Percentiles rank a stretch among this genome's conserved stretches.
Conservation (phyloP, 2,888 invertebrate genomes). For the Acheta domesticus region DNA sequence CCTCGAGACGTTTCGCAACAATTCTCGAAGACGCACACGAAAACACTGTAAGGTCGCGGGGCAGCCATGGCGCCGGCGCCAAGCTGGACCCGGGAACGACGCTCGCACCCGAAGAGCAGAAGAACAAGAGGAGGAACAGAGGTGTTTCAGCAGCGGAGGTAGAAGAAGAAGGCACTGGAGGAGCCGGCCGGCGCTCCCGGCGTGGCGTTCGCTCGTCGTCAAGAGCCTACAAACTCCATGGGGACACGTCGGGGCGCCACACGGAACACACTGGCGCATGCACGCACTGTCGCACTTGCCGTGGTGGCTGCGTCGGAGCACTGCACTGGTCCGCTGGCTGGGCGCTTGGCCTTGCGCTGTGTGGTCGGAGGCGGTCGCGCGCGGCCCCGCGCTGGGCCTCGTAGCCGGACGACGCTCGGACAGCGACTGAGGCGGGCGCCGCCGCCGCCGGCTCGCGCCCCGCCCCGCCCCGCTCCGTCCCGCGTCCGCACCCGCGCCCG, state of each 20-base stretch:
- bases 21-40: slow-evolving; percentile 18
- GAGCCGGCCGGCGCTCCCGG: not conserved
- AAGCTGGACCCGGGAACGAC: not conserved
- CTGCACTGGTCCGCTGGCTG: no score
- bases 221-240: slow-evolving; percentile 5
- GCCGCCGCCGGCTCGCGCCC: not conserved
- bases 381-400: not conserved
- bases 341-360: no score
- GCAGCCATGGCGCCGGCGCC: not conserved
- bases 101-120: slow-evolving; percentile 6
- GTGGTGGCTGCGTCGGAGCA: no score
- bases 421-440: not conserved
- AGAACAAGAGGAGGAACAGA: not conserved
- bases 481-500: not conserved
- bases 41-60: not conserved
- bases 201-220: not conserved
- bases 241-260: not conserved
- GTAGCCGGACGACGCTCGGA: not conserved
- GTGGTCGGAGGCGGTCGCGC: not conserved
- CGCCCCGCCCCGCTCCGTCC: not conserved
- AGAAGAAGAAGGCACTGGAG: not conserved
- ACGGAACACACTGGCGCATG: not conserved
- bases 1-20: slow-evolving; percentile 18
- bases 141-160: not conserved
- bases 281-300: not conserved